Evolutionary conservation across 92 coral and sea anemone species (phyloP).

Genomic region (Epizoanthus scotinus): DNA sequence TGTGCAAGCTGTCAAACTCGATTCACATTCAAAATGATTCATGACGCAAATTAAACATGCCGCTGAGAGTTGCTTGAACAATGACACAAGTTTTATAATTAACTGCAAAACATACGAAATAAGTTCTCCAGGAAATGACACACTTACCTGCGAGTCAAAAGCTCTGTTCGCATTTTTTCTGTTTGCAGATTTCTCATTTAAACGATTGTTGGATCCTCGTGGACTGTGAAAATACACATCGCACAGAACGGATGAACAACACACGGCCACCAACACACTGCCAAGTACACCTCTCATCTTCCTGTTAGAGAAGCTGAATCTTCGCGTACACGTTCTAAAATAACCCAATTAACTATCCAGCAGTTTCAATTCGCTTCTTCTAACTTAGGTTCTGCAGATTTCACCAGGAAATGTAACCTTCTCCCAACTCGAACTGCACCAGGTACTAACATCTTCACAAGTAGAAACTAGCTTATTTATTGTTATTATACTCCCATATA

Average conservation of each 20-base stretch:
- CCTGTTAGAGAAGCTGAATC: neutral
- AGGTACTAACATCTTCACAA: slow-evolving; percentile 17
- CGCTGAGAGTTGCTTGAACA: slow-evolving; percentile 1
- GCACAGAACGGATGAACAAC: slow-evolving; percentile 17
- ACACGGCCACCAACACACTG: slow-evolving; percentile 1
- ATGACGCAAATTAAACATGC: neutral
- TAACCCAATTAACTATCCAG: neutral
- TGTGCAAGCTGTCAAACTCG: slow-evolving; percentile 16
- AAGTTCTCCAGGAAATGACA: neutral
- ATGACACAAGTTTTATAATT: neutral
- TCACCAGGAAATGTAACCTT: slow-evolving; percentile 22
- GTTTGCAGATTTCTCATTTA: slow-evolving; percentile 91
- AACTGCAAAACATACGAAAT: too few species aligned
- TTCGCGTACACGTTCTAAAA: neutral
- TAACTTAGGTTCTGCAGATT: neutral
- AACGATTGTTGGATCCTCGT: slow-evolving; percentile 92
- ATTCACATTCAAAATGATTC: neutral
- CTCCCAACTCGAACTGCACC: neutral
- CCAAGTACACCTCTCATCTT: slow-evolving; percentile 20
- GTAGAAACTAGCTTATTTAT: slow-evolving; percentile 3
- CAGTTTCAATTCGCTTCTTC: neutral
- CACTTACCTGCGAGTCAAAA: slow-evolving; percentile 94
- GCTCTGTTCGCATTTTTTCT: slow-evolving; percentile 91
- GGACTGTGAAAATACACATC: slow-evolving; percentile 91
- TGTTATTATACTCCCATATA: slow-evolving; percentile 21